Evolutionary conservation across 2,888 invertebrate genomes (phyloP).

Genomic region (Ditylenchus weischeri): DNA sequence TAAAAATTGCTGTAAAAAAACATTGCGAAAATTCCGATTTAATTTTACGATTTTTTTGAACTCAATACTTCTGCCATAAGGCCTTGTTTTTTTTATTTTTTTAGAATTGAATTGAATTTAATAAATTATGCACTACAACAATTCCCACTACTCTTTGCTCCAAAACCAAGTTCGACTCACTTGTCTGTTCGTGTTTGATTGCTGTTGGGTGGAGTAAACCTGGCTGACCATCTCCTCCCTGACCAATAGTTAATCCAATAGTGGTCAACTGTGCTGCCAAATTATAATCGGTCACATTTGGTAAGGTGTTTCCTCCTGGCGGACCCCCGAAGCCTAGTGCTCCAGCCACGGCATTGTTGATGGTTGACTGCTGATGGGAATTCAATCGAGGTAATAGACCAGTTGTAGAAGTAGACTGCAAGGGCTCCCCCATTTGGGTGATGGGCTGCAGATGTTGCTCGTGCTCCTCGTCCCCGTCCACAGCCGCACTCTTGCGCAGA

Average conservation of each 20-base stretch:
- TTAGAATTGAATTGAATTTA: too few species aligned
- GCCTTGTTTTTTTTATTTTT: too few species aligned
- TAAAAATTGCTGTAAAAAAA: too few species aligned
- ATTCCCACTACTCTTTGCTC: too few species aligned
- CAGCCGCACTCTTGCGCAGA: conserved; percentile 13
- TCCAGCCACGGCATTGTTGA: neutral
- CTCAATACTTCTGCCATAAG: too few species aligned
- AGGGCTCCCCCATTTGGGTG: too few species aligned
- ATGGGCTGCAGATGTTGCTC: neutral
- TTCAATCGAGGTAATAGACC: neutral
- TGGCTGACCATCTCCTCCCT: neutral
- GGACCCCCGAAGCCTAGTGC: neutral
- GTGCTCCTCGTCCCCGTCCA: conserved; percentile 13
- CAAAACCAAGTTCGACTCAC: too few species aligned
- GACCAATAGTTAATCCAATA: conserved; percentile 3
- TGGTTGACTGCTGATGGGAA: neutral
- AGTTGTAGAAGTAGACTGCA: too few species aligned
- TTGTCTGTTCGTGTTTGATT: conserved; percentile 8
- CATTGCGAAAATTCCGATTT: too few species aligned
- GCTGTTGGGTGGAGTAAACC: neutral
- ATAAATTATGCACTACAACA: too few species aligned
- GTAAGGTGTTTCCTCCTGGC: neutral
- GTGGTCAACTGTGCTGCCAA: conserved; percentile 2
- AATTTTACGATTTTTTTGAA: too few species aligned
- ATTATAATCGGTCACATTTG: neutral